Conservation (phyloP, 2,113 vertebrate species). For the Excalfactoria chinensis region DNA sequence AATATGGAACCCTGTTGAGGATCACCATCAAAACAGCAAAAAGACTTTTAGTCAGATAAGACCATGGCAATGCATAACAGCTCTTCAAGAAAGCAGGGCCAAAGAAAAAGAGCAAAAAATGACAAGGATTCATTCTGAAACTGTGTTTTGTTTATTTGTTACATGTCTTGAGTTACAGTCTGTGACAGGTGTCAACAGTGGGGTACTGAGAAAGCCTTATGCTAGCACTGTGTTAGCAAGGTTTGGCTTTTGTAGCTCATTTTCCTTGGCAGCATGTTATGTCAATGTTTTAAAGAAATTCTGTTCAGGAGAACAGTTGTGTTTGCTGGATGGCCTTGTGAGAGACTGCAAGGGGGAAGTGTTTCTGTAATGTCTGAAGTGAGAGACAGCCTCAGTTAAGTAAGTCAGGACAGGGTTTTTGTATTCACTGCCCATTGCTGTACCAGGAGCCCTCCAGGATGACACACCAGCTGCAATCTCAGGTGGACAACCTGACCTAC, state of each 20-base stretch:
- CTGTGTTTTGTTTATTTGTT: neutral
- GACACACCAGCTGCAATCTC: neutral
- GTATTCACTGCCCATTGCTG: neutral
- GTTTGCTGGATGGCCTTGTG: neutral
- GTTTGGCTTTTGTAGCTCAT: neutral
- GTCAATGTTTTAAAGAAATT: neutral
- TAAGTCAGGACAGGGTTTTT: neutral
- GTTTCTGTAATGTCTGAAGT: neutral
- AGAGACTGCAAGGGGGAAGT: neutral
- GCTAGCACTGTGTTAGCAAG: neutral
- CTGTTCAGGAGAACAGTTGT: neutral
- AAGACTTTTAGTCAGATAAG: neutral
- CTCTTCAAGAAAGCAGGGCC: neutral
- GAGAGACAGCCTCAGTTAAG: neutral
- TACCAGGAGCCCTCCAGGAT: neutral
- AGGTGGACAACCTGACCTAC: neutral
- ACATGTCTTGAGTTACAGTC: rapidly evolving
- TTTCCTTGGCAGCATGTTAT: neutral
- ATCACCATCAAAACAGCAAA: neutral
- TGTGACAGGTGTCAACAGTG: neutral
- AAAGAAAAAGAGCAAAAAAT: neutral
- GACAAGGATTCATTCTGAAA: neutral
- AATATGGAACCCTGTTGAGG: neutral
- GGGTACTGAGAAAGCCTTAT: neutral
- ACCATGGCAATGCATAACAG: neutral